Conservation (phyloP, 2,888 invertebrate genomes). For the Shargacucullia verbasci region DNA sequence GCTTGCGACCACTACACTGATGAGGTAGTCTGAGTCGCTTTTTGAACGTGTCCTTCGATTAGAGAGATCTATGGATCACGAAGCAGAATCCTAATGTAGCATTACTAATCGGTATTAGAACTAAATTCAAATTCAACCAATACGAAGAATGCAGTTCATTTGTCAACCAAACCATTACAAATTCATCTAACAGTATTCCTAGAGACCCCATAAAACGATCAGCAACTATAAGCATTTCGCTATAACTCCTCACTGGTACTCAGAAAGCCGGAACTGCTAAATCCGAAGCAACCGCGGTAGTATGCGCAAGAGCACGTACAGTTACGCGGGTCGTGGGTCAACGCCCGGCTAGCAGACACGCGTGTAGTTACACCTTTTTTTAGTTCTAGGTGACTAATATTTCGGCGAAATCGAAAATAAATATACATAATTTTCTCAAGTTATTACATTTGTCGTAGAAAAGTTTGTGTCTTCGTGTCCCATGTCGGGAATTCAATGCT, state of each 20-base stretch:
- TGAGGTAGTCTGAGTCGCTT: too few relatives aligned
- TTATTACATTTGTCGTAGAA: too few relatives aligned
- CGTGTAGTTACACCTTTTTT: constrained; percentile 42
- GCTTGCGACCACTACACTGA: too few relatives aligned
- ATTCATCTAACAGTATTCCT: constrained; percentile 15
- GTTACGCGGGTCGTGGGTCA: constrained; percentile 73
- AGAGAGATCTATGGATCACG: too few relatives aligned
- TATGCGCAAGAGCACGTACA: constrained; percentile 60
- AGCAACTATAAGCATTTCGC: constrained; percentile 31
- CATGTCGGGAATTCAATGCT: too few relatives aligned
- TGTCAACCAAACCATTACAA: background rate
- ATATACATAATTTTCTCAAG: too few relatives aligned
- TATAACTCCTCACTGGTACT: constrained; percentile 33
- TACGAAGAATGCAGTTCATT: constrained; percentile 1
- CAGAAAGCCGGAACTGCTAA: constrained; percentile 54
- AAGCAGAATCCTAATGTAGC: too few relatives aligned
- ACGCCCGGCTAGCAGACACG: constrained; percentile 54
- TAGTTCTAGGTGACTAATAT: constrained; percentile 36
- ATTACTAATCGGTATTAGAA: too few relatives aligned
- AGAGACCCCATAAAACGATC: constrained; percentile 19
- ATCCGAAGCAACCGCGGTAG: constrained; percentile 48
- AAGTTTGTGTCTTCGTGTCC: too few relatives aligned
- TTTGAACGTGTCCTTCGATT: too few relatives aligned
- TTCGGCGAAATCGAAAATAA: background rate
- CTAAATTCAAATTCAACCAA: constrained; percentile 21